A percentile compares a stretch with the other conserved stretches of the same genome.
phyloP scores from a whole-genome alignment of 2,888 invertebrate genomes.

The Drosophila yooni region DNA sequence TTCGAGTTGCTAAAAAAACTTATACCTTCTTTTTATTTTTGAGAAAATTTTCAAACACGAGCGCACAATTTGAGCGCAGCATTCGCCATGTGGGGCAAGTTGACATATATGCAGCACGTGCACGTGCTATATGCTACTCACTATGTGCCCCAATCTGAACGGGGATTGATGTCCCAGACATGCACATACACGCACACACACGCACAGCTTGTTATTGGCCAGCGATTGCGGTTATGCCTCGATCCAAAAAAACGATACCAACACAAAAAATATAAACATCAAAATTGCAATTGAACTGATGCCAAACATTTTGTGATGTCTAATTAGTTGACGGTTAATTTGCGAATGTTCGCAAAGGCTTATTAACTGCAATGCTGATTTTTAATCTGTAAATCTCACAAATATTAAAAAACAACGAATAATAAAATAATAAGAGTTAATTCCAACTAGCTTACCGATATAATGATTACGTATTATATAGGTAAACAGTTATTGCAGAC shows the following conservation, averaged over 20 bases:
- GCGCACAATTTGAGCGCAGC: conserved; percentile 58
- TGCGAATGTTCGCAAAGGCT: background rate
- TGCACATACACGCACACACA: conserved; percentile 18
- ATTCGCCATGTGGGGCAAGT: conserved; percentile 61
- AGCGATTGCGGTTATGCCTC: conserved; percentile 23
- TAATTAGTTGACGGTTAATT: conserved; percentile 35
- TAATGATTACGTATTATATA: no score
- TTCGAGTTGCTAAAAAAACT: background rate
- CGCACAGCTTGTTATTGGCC: conserved; percentile 40
- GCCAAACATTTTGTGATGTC: conserved; percentile 18
- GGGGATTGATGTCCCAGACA: conserved; percentile 50
- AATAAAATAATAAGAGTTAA: background rate
- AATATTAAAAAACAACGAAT: background rate
- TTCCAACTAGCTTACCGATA: background rate
- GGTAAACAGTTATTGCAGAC: background rate
- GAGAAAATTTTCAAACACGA: conserved; percentile 63
- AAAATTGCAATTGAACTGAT: conserved; percentile 9
- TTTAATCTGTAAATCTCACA: background rate
- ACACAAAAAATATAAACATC: background rate
- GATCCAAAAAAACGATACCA: conserved; percentile 9
- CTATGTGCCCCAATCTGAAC: conserved; percentile 37
- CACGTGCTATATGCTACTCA: conserved; percentile 17
- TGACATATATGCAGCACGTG: conserved; percentile 78
- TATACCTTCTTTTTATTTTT: background rate
- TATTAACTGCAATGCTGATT: background rate